These are phyloP conservation scores for Cotesia chilonis DNA, from an alignment of 1,140 invertebrate genomes.

Conservation along the genomic window DNA sequence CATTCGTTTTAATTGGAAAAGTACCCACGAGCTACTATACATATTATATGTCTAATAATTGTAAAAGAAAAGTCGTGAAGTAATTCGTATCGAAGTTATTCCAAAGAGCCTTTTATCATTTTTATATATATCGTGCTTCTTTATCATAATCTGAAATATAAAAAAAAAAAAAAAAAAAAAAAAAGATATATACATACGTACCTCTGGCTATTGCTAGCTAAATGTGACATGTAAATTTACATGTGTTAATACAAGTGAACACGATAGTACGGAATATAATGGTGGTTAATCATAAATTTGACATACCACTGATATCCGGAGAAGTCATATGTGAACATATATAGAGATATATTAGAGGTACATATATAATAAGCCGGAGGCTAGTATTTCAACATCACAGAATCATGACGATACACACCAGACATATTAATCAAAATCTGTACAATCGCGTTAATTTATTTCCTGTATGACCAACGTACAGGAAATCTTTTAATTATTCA, in stretches of 20 bases:
- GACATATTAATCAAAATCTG: not conserved
- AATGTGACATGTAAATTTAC: conserved; percentile 22
- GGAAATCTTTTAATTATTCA: no score
- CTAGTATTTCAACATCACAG: not conserved
- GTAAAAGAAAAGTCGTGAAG: conserved; percentile 16
- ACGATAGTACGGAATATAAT: conserved; percentile 30
- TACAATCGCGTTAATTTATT: no score
- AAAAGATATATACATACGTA: conserved; percentile 17
- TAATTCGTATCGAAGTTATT: conserved; percentile 27
- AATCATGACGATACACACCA: conserved; percentile 10
- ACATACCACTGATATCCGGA: conserved; percentile 22
- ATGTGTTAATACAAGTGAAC: conserved; percentile 22
- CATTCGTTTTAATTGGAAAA: conserved; percentile 14
- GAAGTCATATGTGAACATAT: conserved; percentile 26
- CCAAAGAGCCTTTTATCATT: conserved; percentile 23
- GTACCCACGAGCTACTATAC: conserved; percentile 18
- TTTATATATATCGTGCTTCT: conserved; percentile 8
- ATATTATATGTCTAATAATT: conserved; percentile 4
- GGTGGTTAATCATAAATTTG: conserved; percentile 34
- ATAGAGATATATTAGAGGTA: conserved; percentile 9
- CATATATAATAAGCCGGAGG: not conserved
- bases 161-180: no score
- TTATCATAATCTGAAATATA: not conserved
- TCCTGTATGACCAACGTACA: no score
- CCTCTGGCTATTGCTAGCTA: conserved; percentile 17